Conservation (phyloP, 2,888 invertebrate genomes). For the Charanyca ferruginea region DNA sequence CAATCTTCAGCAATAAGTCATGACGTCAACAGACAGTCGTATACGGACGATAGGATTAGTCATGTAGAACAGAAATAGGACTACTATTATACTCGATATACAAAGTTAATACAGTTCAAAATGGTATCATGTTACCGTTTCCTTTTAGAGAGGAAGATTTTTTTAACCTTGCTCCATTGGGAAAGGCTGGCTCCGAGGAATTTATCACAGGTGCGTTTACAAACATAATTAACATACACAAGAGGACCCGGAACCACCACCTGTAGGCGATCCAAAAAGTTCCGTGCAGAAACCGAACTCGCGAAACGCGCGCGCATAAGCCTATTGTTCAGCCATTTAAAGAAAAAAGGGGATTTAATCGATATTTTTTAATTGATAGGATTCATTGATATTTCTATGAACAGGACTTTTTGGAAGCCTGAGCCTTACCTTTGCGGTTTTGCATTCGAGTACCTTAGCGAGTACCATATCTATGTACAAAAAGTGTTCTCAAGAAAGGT, state of each 20-base stretch:
- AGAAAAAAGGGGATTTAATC: too few relatives aligned
- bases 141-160: constrained; percentile 18
- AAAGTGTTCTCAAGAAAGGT: background rate
- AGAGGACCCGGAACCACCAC: too few relatives aligned
- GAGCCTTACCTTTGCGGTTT: background rate
- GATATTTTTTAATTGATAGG: too few relatives aligned
- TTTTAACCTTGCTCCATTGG: too few relatives aligned
- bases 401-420: too few relatives aligned
- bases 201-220: too few relatives aligned
- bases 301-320: too few relatives aligned
- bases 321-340: too few relatives aligned
- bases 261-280: too few relatives aligned
- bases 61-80: constrained; percentile 59
- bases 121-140: constrained; percentile 15
- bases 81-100: constrained; percentile 23
- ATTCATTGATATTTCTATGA: background rate
- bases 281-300: too few relatives aligned
- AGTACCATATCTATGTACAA: background rate
- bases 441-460: background rate
- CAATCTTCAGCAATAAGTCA: constrained; percentile 33
- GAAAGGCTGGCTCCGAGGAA: too few relatives aligned
- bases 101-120: constrained; percentile 20
- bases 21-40: constrained; percentile 32
- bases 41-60: constrained; percentile 54
- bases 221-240: too few relatives aligned